phyloP scores from a whole-genome alignment of 2,888 invertebrate genomes.

The Diarsia mendica region DNA sequence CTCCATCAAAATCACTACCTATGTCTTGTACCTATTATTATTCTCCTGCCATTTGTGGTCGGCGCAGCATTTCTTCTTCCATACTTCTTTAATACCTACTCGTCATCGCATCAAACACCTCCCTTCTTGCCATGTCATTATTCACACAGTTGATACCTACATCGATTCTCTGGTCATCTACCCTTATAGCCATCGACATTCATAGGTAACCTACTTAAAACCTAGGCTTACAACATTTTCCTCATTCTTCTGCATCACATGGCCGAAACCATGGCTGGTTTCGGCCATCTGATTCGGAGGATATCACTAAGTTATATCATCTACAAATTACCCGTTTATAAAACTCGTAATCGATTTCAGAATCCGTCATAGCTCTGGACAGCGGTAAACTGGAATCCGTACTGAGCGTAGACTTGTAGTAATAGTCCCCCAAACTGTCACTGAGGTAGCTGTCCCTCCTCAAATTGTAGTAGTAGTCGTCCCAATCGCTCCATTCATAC shows the following conservation, averaged over 20 bases:
- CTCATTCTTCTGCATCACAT: neutral
- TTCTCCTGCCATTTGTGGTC: too few species aligned
- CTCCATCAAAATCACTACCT: neutral
- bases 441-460: constrained; percentile 74
- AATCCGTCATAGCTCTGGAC: constrained; percentile 85
- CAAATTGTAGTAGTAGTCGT: constrained; percentile 68
- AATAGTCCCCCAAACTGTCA: constrained; percentile 68
- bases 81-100: too few species aligned
- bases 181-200: neutral
- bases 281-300: too few species aligned
- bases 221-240: neutral
- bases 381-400: constrained; percentile 81
- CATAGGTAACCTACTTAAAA: too few species aligned
- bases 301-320: neutral
- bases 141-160: too few species aligned
- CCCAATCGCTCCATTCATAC: constrained; percentile 76
- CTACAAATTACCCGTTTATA: constrained; percentile 75
- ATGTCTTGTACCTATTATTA: too few species aligned
- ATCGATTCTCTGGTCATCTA: too few species aligned
- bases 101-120: too few species aligned
- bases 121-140: too few species aligned
- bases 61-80: too few species aligned
- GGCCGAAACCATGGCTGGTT: neutral
- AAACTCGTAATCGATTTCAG: constrained; percentile 83
- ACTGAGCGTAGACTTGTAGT: constrained; percentile 70